Base-by-base conservation (phyloP, 2,888 invertebrate genomes). In the Endomychus coccineus region DNA sequence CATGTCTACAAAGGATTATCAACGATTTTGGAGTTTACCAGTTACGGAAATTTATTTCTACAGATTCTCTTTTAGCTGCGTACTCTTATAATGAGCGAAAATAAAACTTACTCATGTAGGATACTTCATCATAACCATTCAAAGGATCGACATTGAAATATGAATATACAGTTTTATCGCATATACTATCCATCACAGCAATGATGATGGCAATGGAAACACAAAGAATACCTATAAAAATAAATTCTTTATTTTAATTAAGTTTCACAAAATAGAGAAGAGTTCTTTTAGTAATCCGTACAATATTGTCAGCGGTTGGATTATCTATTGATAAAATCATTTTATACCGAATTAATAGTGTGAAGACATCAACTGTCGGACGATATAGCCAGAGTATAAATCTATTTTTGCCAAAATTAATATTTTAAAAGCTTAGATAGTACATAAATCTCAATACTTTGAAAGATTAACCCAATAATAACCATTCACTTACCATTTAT, bases 141-240 rank as follows among this genome's bases (percentile, higher is more conserved):
- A 73, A 55, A 3, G 71, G 70, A 52, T 74, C 71, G 10, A 71
- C 58, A 1, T 70, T 71, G 49, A 75, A 71, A 48, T 71, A 71
- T 7, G 57, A 50, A 25, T 69, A 63, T 6, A 71, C 52, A 22
- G 59, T 52, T 29, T 69, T 66, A 9, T 69, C 68, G 42, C 55
- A 67, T 14, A 64, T 50, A 3, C 64, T 54, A 47, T 74, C 71
- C 49, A 71, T 49, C 21, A 71, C 44, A 16, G 65, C 46, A 7
- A 74, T 61, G 1, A 66, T 41, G 1, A 61, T 34, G 2, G 71
- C 67, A 16, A 74, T 39, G 5, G 67, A 6, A 1, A 71, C 28
- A 45, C 71, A 72, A 2, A 71, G n/a, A 2, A 70, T 27, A 15
- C 73, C 74, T 71, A 51, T 35, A 55, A 52, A 28, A 44, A 30